Conservation (phyloP, 2,797 vertebrate genomes). For the Cynodonichthys magdalenae region DNA sequence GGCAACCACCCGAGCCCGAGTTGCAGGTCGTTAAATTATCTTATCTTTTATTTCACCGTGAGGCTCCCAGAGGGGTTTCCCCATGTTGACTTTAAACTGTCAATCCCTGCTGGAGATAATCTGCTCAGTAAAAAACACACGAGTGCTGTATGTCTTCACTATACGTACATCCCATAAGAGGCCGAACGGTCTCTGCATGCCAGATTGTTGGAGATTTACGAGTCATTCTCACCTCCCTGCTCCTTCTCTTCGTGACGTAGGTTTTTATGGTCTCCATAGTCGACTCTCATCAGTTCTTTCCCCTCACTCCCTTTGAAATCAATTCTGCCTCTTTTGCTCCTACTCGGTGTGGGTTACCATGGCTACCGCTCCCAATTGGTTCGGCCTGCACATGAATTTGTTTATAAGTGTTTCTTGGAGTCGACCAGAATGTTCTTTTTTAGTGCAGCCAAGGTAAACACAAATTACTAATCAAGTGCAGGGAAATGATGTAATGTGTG, state of each 20-base stretch:
- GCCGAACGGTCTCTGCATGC: constrained; percentile 16
- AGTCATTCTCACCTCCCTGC: constrained; percentile 41
- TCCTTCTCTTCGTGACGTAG: constrained; percentile 46
- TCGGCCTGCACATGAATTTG: constrained; percentile 70
- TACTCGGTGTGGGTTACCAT: constrained; percentile 75
- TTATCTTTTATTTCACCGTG: constrained; percentile 25
- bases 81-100: constrained; percentile 48
- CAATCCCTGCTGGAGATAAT: constrained; percentile 44
- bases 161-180: constrained; percentile 9
- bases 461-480: constrained; percentile 29
- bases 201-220: constrained; percentile 32
- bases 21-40: no score
- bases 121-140: constrained; percentile 22
- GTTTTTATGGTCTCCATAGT: constrained; percentile 61
- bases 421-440: constrained; percentile 64
- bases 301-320: constrained; percentile 73
- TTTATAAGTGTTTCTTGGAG: constrained; percentile 66
- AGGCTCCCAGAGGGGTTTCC: constrained; percentile 44
- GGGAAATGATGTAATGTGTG: constrained; percentile 4
- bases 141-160: background rate
- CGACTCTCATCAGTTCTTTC: constrained; percentile 62
- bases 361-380: constrained; percentile 74
- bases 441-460: constrained; percentile 49
- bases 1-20: no score
- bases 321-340: constrained; percentile 70